Evolutionary conservation across 2,888 invertebrate species (phyloP).

Genomic region (Mythimna ferrago): DNA sequence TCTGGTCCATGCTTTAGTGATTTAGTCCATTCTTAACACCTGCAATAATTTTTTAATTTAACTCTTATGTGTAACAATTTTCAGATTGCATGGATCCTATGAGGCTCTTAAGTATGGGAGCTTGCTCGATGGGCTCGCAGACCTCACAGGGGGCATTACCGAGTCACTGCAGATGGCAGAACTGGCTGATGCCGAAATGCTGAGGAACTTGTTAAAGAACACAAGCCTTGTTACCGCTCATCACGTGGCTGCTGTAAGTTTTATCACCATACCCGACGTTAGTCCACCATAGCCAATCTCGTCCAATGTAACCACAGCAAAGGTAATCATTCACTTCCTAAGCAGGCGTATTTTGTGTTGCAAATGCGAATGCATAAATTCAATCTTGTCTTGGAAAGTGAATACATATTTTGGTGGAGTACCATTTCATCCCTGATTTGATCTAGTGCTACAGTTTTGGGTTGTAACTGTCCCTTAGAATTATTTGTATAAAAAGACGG

Average conservation of each 20-base stretch:
- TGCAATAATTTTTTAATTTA: not conserved
- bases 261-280: constrained; percentile 36
- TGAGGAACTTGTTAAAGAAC: constrained; percentile 94
- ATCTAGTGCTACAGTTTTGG: too few relatives aligned
- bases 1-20: too few relatives aligned
- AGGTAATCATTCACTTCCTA: constrained; percentile 45
- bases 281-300: constrained; percentile 32
- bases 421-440: not conserved
- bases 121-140: constrained; percentile 96
- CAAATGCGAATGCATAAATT: constrained; percentile 40
- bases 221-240: constrained; percentile 95
- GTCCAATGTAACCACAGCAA: constrained; percentile 19
- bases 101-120: constrained; percentile 98
- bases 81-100: constrained; percentile 97
- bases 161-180: constrained; percentile 94
- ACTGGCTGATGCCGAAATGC: constrained; percentile 92
- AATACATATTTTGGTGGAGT: not conserved
- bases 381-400: constrained; percentile 4
- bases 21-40: too few relatives aligned
- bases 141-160: constrained; percentile 97
- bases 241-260: constrained; percentile 74
- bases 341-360: constrained; percentile 27
- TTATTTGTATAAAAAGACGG: too few relatives aligned
- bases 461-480: too few relatives aligned
- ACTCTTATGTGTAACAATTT: not conserved